Percentiles rank a stretch among this genome's conserved stretches.
These are phyloP conservation scores for Butastur rufipennis DNA, from an alignment of 2,113 vertebrate genomes.

Conservation along the genomic window DNA sequence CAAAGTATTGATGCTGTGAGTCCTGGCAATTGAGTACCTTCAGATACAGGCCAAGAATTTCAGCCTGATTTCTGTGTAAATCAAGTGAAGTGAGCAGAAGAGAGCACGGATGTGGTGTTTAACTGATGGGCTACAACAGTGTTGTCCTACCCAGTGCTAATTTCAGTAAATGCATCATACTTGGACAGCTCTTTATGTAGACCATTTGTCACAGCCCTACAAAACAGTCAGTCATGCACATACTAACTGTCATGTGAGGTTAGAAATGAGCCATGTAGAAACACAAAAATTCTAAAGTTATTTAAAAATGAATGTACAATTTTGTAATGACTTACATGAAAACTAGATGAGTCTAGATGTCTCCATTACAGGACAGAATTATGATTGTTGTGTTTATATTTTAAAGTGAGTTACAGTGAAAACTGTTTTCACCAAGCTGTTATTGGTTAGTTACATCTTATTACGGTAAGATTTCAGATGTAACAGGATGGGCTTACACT, in stretches of 20 bases:
- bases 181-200: not conserved
- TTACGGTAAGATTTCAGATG: not conserved
- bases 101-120: not conserved
- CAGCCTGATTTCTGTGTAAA: not conserved
- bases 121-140: not conserved
- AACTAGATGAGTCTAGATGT: not conserved
- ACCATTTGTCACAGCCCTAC: not conserved
- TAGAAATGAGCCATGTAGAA: not conserved
- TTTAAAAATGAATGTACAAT: not conserved
- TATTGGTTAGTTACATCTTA: not conserved
- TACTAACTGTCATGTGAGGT: accelerated
- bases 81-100: not conserved
- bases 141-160: not conserved
- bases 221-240: not conserved
- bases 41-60: not conserved
- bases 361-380: not conserved
- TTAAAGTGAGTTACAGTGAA: not conserved
- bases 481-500: not conserved
- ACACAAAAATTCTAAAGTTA: not conserved
- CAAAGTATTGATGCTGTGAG: accelerated
- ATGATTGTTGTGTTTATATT: not conserved
- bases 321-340: not conserved
- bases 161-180: not conserved
- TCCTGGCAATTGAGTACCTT: not conserved
- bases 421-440: not conserved